Percentiles rank a stretch among this genome's conserved stretches.
Evolutionary conservation across 2,888 invertebrate genomes (phyloP).

Genomic region (Phanerotoma sp.): DNA sequence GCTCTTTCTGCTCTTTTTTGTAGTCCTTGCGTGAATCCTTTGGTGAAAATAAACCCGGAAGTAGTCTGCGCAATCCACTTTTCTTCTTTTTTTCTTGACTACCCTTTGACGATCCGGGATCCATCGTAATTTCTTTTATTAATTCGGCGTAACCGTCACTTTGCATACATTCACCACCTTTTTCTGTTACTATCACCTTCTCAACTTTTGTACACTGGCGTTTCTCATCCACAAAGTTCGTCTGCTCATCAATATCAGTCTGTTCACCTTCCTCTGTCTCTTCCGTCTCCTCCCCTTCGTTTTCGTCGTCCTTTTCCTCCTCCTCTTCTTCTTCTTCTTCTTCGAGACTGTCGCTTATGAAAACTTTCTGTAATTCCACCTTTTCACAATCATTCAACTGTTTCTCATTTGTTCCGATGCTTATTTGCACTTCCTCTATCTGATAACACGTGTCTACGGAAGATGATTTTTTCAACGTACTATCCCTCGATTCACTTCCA

Average conservation of each 20-base stretch:
- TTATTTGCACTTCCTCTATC: not conserved
- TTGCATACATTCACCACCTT: slow-evolving; percentile 6
- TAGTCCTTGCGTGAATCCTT: slow-evolving; percentile 51
- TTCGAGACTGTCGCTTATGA: not conserved
- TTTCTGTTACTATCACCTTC: not conserved
- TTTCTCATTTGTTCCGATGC: not conserved
- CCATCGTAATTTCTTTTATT: slow-evolving; percentile 50
- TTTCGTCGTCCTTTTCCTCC: not conserved
- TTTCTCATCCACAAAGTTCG: not conserved
- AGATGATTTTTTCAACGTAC: slow-evolving; percentile 26
- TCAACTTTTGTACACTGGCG: not conserved
- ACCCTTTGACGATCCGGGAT: slow-evolving; percentile 47
- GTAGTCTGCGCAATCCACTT: slow-evolving; percentile 45
- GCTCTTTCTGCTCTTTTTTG: slow-evolving; percentile 45
- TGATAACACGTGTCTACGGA: slow-evolving; percentile 3
- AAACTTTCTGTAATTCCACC: not conserved
- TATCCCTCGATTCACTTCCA: slow-evolving; percentile 26
- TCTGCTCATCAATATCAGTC: not conserved
- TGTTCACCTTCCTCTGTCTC: not conserved
- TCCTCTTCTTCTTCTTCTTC: slow-evolving; percentile 2
- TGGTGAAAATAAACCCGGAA: slow-evolving; percentile 51
- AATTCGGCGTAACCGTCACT: slow-evolving; percentile 51
- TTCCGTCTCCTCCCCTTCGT: too few relatives aligned
- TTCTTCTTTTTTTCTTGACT: slow-evolving; percentile 56
- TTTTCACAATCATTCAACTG: not conserved